Conservation (phyloP, 1,140 invertebrate genomes). For the Ostrea edulis region DNA sequence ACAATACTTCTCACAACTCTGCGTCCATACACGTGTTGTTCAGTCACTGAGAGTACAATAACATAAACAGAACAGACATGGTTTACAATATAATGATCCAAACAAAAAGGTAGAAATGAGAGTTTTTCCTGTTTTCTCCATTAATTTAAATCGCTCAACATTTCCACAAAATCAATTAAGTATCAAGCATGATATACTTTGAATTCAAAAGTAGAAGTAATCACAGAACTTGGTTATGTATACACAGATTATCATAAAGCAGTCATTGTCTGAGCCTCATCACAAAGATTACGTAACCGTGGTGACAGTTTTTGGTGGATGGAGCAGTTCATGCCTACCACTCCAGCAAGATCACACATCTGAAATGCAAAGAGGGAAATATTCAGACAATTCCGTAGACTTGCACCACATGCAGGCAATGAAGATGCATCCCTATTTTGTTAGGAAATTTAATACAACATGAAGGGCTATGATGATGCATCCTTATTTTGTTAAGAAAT, state of each 20-base stretch:
- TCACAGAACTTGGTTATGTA: background rate
- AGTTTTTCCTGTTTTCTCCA: background rate
- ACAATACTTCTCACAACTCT: background rate
- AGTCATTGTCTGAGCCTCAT: constrained; percentile 48
- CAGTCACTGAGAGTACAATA: background rate
- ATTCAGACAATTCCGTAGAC: background rate
- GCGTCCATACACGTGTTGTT: background rate
- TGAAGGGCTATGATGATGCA: too few relatives aligned
- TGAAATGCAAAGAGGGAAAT: constrained; percentile 16
- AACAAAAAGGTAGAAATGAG: background rate
- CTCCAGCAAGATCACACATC: constrained; percentile 57
- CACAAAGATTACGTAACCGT: constrained; percentile 50
- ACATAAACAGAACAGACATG: background rate
- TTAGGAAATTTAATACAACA: too few relatives aligned
- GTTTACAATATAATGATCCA: background rate
- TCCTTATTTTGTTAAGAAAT: too few relatives aligned
- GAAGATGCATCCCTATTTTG: too few relatives aligned
- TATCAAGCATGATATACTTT: background rate
- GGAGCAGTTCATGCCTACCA: constrained; percentile 59
- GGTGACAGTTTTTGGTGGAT: constrained; percentile 51
- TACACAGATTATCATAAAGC: constrained; percentile 48
- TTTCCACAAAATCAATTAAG: background rate
- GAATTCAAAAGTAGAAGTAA: background rate
- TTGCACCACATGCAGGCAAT: too few relatives aligned
- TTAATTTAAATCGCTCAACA: background rate